Evolutionary conservation across 37 sponge, comb jelly and placozoan species (phyloP), one percentile per base, ranked within the genome.

Genomic region (Ianthella basta): DNA sequence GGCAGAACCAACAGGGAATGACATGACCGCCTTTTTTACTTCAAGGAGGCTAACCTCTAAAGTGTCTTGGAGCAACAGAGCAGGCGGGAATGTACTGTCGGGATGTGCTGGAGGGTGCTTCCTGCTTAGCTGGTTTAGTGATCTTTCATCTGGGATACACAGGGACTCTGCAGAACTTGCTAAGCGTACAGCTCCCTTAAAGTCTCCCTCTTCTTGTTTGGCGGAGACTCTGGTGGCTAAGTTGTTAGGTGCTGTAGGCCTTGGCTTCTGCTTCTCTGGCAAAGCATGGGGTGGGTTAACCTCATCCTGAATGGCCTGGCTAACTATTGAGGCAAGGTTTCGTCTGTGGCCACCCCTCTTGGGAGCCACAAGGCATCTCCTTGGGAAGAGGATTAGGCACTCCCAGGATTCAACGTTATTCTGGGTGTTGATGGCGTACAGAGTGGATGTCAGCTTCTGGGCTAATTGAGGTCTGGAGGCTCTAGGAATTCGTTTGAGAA

Each of bases 151-250:
- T 37, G 73, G 73, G 38, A 37, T 32, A 38, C 40, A 33, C 30
- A 72, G 36, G 13, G 37, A 37, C 13, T 33, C 37, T 21, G 12
- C 30, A 72, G 73, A 72, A 21, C 40, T 38, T 5, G 73, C 73
- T 37, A 72, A 14, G 14, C 73, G 73, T 8, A 72, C 73, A 37
- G 73, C 73, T 32, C 73, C 73, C 19, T 21, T 15, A 37, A 72
- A 72, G 39, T 72, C 73, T 72, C 73, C 19, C 8, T 72, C 73
- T 37, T 72, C 73, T 19, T 37, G 73, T 32, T 72, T 72, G 35
- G 73, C 23, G 10, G 73, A 72, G 32, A 79, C 80, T 13, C 73
- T 8, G 8, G 37, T 29, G 12, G 73, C 39, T 23, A 72, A 37
- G 10, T 12, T 38, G 37, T 32, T 8, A 57, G 18, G 59, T 15